phyloP scores from a whole-genome alignment of 2,888 invertebrate species.

The Drosophila acutilabella region DNA sequence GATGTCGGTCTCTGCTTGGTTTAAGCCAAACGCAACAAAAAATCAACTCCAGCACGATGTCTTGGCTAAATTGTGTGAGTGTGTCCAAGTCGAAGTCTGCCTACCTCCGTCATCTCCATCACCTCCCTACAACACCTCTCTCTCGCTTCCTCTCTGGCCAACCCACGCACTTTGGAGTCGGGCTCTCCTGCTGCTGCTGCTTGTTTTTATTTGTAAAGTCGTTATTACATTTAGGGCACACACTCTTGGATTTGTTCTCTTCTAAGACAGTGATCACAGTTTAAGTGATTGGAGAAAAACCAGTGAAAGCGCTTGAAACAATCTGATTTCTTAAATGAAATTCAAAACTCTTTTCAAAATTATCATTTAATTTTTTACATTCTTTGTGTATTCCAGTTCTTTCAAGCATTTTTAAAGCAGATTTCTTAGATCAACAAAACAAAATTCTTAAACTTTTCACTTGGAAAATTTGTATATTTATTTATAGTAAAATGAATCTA shows the following conservation, averaged over 20 bases:
- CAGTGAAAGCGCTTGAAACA: neutral
- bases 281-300: neutral
- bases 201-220: slow-evolving; percentile 73
- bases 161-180: slow-evolving; percentile 60
- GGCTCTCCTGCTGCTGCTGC: slow-evolving; percentile 33
- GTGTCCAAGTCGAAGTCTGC: slow-evolving; percentile 25
- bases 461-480: neutral
- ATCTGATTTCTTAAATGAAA: neutral
- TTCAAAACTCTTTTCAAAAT: no score
- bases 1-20: slow-evolving; percentile 10
- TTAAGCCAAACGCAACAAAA: slow-evolving; percentile 49
- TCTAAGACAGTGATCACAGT: slow-evolving; percentile 20
- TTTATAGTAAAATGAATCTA: neutral
- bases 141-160: slow-evolving; percentile 26
- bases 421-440: no score
- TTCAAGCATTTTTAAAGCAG: no score
- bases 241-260: slow-evolving; percentile 49
- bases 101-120: slow-evolving; percentile 16
- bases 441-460: no score
- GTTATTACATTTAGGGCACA: slow-evolving; percentile 76
- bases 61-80: slow-evolving; percentile 22
- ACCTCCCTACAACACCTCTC: neutral
- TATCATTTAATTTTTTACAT: no score
- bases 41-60: slow-evolving; percentile 51
- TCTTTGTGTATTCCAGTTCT: no score